These are phyloP conservation scores for Verasper variegatus DNA, from an alignment of 2,113 vertebrate genomes.

Conservation along the genomic window DNA sequence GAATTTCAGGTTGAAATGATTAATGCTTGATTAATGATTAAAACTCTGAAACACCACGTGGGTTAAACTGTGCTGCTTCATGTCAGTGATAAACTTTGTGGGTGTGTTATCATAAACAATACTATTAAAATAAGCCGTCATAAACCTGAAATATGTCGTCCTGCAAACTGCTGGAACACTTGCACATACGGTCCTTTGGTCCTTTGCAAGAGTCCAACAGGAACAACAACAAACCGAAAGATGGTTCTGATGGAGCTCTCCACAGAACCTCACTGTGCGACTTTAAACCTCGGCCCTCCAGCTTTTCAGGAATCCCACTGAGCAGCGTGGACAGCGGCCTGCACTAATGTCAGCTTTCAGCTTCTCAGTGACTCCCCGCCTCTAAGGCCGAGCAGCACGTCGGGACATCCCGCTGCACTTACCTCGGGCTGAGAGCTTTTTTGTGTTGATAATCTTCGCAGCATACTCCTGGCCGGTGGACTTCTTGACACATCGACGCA, in stretches of 20 bases:
- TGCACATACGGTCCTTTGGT: background rate
- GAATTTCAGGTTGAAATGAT: too few species aligned
- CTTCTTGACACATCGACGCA: constrained; percentile 97
- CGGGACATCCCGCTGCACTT: constrained; percentile 61
- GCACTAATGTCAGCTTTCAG: background rate
- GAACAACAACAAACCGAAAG: constrained; percentile 51
- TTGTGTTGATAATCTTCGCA: constrained; percentile 99
- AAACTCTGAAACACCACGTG: too few species aligned
- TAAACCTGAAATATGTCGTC: too few species aligned
- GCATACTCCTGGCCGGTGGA: constrained; percentile 96
- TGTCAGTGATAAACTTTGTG: too few species aligned
- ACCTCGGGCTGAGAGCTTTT: constrained; percentile 98
- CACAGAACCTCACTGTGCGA: background rate
- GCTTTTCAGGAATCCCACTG: constrained; percentile 59
- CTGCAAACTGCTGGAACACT: too few species aligned
- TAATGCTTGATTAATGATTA: too few species aligned
- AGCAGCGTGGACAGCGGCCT: constrained; percentile 8
- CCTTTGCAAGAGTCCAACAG: constrained; percentile 4
- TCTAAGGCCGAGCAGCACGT: too few species aligned
- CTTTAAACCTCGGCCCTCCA: constrained; percentile 43
- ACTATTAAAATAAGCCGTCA: too few species aligned
- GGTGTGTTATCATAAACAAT: too few species aligned
- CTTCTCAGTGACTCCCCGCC: background rate
- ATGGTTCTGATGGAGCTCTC: background rate
- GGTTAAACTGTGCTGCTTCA: too few species aligned